A percentile compares a stretch with the other conserved stretches of the same genome.
Conservation (phyloP, 2,888 invertebrate genomes). For the Drosophila birchii region DNA sequence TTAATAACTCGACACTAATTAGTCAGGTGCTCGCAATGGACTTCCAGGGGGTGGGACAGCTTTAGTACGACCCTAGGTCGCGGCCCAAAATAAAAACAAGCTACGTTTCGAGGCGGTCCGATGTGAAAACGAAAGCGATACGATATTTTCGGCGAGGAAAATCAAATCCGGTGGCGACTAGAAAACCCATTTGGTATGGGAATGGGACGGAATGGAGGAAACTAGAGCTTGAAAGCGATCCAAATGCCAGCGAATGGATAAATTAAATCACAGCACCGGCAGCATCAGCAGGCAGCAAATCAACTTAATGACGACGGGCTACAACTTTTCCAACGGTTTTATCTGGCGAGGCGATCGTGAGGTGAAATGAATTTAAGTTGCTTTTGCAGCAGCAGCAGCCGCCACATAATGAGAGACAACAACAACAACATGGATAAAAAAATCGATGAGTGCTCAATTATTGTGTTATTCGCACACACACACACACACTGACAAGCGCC, state of each 20-base stretch:
- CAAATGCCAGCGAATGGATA: conserved; percentile 50
- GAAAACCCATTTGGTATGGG: conserved; percentile 25
- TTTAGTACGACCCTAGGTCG: conserved; percentile 52
- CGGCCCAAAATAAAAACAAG: conserved; percentile 6
- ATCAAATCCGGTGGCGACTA: conserved; percentile 23
- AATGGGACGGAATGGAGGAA: conserved; percentile 58
- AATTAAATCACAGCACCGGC: conserved; percentile 56
- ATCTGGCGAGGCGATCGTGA: conserved; percentile 32
- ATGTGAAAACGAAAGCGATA: conserved; percentile 54
- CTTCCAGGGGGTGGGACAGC: conserved; percentile 17
- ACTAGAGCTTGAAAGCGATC: conserved; percentile 59
- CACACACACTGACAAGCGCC: conserved; percentile 35
- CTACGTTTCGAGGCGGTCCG: conserved; percentile 3
- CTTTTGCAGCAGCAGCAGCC: conserved; percentile 17
- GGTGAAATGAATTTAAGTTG: conserved; percentile 46
- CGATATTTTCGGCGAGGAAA: conserved; percentile 36
- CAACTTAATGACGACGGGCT: conserved; percentile 60
- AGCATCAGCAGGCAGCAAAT: conserved; percentile 33
- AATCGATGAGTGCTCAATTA: conserved; percentile 59
- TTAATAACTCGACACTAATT: conserved; percentile 55
- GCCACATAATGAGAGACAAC: conserved; percentile 25
- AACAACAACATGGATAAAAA: conserved; percentile 42
- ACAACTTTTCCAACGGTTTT: conserved; percentile 44
- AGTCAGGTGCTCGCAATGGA: conserved; percentile 49
- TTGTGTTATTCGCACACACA: conserved; percentile 27